Percentiles rank a stretch among this genome's conserved stretches.
phyloP scores from a whole-genome alignment of 2,888 invertebrate genomes.

The Tenthredo livida region DNA sequence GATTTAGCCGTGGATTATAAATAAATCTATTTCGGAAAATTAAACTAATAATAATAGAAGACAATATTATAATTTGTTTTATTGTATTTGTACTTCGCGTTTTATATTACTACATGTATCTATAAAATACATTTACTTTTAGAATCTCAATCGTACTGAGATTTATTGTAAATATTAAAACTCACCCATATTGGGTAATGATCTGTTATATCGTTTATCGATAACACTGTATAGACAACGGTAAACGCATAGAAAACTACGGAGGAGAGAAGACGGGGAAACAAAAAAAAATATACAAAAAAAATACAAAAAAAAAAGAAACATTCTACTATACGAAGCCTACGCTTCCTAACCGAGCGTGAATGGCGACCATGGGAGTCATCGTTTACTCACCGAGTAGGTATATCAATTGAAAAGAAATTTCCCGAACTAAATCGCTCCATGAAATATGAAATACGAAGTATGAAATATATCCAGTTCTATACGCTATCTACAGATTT shows the following conservation, averaged over 20 bases:
- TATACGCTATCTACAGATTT: too few relatives aligned
- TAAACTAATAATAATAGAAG: background rate
- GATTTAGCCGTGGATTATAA: constrained; percentile 57
- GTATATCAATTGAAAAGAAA: constrained; percentile 59
- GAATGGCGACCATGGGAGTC: constrained; percentile 75
- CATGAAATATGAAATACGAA: background rate
- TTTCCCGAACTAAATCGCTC: background rate
- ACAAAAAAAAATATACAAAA: too few relatives aligned
- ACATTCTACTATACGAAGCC: background rate
- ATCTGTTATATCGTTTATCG: constrained; percentile 20
- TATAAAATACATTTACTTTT: background rate
- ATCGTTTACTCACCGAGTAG: constrained; percentile 75
- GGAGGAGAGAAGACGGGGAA: background rate
- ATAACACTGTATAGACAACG: background rate
- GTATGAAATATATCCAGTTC: too few relatives aligned
- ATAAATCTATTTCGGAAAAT: background rate
- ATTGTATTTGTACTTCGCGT: background rate
- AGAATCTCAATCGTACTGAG: constrained; percentile 45
- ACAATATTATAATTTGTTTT: background rate
- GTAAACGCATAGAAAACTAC: background rate
- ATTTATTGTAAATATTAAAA: constrained; percentile 10
- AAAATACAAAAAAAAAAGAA: background rate
- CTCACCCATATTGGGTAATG: constrained; percentile 31
- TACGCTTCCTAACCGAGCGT: constrained; percentile 54
- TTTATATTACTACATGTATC: background rate